Evolutionary conservation across 2,113 vertebrate species (phyloP), one percentile per base, ranked within the genome.

Genomic region (Silurus meridionalis): DNA sequence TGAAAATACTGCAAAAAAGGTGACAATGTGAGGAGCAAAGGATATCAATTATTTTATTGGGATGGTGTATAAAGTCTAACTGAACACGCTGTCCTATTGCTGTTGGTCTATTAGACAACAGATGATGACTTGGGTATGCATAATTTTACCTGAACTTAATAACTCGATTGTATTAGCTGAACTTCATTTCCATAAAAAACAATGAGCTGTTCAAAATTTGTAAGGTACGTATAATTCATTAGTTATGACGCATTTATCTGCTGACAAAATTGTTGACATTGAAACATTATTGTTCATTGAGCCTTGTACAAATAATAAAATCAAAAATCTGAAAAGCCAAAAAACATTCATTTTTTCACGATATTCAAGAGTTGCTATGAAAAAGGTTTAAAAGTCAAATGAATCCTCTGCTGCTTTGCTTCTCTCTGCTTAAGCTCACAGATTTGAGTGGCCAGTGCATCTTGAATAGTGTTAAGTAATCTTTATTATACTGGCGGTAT

Each of bases 1-100:
- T 97, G 92, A 92, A 97, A 97, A 98, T 96, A 97, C 93, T 96
- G 96, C 94, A 92, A 84, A 91, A 85, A 37, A n/a, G 4, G 28
- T 75, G 10, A 75, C 48, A 75, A 75, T n/a, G 48, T 75, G 89
- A 84, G 53, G 50, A 84, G 83, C 63, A 71, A 0, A 64, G 63
- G 61, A 71, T 14, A 83, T 86, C 53, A 82, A 90, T 86, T 91
- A 90, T 90, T 91, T 90, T 83, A 87, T 61, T 77, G 28, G 80
- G 79, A 80, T 72, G 80, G 89, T 88, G 90, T 90, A 78, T 87
- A 83, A 92, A 84, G 83, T 83, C 87, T 85, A 90, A 87, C 71
- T 90, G 86, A 91, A 83, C 90, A 84, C 80, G 86, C 3, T 0
- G 13, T 23, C 60, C 74, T 57, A n/a, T 83, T 66, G 64, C 71